Conservation (phyloP, 2,888 invertebrate genomes). For the Pseudococcus jackbeardsleyi region DNA sequence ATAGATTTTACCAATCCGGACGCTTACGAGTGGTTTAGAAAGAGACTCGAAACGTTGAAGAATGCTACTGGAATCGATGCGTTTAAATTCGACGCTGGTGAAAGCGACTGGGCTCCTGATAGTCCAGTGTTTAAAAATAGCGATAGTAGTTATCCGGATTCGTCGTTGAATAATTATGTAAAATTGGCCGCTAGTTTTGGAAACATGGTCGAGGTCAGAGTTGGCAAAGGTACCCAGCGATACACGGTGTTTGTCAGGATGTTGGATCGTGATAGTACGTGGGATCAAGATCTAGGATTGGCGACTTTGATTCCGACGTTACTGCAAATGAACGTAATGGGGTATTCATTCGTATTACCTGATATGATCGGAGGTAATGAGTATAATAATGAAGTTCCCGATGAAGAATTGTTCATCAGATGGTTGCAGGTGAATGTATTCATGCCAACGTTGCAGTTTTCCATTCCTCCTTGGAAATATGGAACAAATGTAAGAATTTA, state of each 20-base stretch:
- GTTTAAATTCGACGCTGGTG: constrained; percentile 87
- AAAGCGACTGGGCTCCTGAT: constrained; percentile 69
- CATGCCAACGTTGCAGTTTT: constrained; percentile 85
- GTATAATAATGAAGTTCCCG: constrained; percentile 72
- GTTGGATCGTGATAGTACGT: constrained; percentile 79
- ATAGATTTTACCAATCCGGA: constrained; percentile 79
- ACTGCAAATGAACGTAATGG: constrained; percentile 76
- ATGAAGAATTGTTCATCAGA: constrained; percentile 79
- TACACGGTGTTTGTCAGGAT: constrained; percentile 81
- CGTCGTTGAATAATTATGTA: constrained; percentile 71
- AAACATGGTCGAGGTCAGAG: constrained; percentile 77
- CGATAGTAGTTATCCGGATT: constrained; percentile 60
- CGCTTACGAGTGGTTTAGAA: constrained; percentile 71
- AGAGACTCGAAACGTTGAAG: constrained; percentile 73
- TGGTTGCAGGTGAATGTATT: constrained; percentile 85
- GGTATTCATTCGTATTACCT: constrained; percentile 81
- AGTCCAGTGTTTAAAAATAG: constrained; percentile 37
- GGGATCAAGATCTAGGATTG: constrained; percentile 80
- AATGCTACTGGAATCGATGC: constrained; percentile 78
- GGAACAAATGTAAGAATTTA: constrained; percentile 72
- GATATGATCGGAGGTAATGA: constrained; percentile 85
- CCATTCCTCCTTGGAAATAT: constrained; percentile 84
- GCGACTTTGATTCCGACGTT: constrained; percentile 80
- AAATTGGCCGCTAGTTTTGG: constrained; percentile 74
- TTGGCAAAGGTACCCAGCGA: constrained; percentile 79